A percentile compares a stretch with the other conserved stretches of the same genome.
Conservation (phyloP, 2,888 invertebrate species). For the Temnothorax ravouxi region DNA sequence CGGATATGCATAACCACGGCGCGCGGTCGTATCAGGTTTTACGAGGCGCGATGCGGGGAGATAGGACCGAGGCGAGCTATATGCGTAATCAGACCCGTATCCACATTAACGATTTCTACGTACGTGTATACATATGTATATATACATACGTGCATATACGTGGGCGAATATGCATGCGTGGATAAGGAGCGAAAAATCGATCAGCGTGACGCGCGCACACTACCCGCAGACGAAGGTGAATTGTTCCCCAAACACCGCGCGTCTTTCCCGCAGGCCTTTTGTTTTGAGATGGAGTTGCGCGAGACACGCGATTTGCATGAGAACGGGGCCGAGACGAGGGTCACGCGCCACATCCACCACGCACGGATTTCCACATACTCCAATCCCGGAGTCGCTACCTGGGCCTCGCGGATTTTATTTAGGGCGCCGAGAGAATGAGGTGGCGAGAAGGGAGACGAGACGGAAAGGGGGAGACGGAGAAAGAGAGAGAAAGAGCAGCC, state of each 20-base stretch:
- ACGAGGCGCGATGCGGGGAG: conserved; percentile 79
- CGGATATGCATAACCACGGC: conserved; percentile 79
- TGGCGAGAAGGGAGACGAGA: neutral
- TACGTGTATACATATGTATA: conserved; percentile 33
- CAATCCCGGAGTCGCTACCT: conserved; percentile 64
- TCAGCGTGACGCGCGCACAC: conserved; percentile 40
- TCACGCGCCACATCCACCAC: conserved; percentile 54
- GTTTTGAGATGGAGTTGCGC: conserved; percentile 31
- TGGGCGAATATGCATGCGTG: conserved; percentile 44
- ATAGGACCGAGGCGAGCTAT: conserved; percentile 76
- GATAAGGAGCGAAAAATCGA: conserved; percentile 69
- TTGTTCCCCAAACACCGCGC: conserved; percentile 42
- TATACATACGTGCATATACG: conserved; percentile 6
- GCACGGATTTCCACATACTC: conserved; percentile 66
- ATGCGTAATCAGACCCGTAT: conserved; percentile 83
- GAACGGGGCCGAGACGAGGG: conserved; percentile 59
- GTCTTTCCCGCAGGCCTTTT: conserved; percentile 21
- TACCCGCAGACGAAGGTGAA: conserved; percentile 25
- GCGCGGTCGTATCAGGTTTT: conserved; percentile 81
- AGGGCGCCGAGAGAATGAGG: conserved; percentile 59
- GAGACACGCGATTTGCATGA: conserved; percentile 46
- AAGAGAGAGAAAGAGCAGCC: conserved; percentile 50
- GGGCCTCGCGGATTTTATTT: conserved; percentile 67
- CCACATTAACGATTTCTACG: conserved; percentile 72
- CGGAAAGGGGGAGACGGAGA: neutral